Base-by-base conservation (phyloP, 2,797 vertebrate genomes). In the Heterohyrax brucei region DNA sequence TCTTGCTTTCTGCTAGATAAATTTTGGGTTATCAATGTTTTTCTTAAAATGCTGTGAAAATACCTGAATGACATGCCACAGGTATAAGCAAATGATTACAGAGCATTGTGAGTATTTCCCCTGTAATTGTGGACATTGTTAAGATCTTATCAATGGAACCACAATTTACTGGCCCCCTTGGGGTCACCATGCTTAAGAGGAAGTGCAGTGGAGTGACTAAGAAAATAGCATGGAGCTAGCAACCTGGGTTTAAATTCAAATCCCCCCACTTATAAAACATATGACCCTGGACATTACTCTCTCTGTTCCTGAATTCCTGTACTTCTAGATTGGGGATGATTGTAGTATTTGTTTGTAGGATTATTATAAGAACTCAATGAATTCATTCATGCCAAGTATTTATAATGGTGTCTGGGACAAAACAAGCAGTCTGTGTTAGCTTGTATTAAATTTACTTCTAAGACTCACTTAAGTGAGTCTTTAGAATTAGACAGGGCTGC, bases 11-110 rank as follows among this genome's bases (percentile, higher is more conserved):
- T 30, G 1, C 66, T 91, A 89, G 73, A 44, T 30, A 80, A 19
- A n/a, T 92, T 91, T 48, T 50, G 68, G 9, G 75, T 68, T 87
- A 48, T 82, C 66, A 85, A 0, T 48, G 44, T 73, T 83, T 96
- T 91, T 76, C 39, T 84, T 86, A 61, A 91, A 83, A 44, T 68
- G 44, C 79, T 85, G 10, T 70, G n/a, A 61, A 84, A 73, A 66
- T 66, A 46, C 26, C 14, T 39, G 68, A 86, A 75, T 1, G 3
- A 22, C 64, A 33, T 87, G 48, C 8, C 33, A 26, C 48, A 80
- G 24, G 61, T 77, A 28, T 8, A 39, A 14, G 61, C 84, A 70
- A 56, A n/a, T 44, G 79, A 94, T 6, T 75, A 59, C 18, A 59
- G 22, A 64, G 53, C 10, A 26, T 6, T 59, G 62, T n/a, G 61